Percentiles rank a stretch among this genome's conserved stretches.
These are phyloP conservation scores for Ceratothoa steindachneri DNA, from an alignment of 2,888 invertebrate species.

Conservation along the genomic window DNA sequence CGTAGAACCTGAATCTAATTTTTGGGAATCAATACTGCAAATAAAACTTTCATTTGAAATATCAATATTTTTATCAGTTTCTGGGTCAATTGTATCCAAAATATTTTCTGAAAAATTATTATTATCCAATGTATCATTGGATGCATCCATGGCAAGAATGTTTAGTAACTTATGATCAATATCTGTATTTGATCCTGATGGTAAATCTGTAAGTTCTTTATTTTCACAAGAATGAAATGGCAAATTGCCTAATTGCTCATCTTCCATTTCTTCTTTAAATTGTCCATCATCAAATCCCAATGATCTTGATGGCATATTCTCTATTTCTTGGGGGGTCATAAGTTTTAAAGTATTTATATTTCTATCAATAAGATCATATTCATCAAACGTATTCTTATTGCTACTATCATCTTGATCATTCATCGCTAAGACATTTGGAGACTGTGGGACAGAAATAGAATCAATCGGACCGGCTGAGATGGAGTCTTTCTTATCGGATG, in stretches of 20 bases:
- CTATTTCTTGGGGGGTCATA: slow-evolving; percentile 42
- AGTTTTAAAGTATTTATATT: slow-evolving; percentile 38
- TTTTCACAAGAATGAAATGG: slow-evolving; percentile 22
- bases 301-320: slow-evolving; percentile 37
- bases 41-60: not conserved
- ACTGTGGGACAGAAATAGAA: not conserved
- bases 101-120: slow-evolving; percentile 11
- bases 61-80: not conserved
- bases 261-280: slow-evolving; percentile 23
- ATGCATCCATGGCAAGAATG: slow-evolving; percentile 43
- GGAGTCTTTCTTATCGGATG: slow-evolving; percentile 31
- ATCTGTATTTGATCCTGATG: slow-evolving; percentile 35
- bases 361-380: slow-evolving; percentile 30
- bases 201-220: slow-evolving; percentile 26
- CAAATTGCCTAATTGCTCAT: slow-evolving; percentile 28
- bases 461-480: not conserved
- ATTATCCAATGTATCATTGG: slow-evolving; percentile 35
- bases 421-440: not conserved
- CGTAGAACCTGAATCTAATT: not conserved
- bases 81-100: slow-evolving; percentile 12
- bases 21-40: not conserved
- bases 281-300: slow-evolving; percentile 39
- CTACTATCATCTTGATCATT: slow-evolving; percentile 13
- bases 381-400: slow-evolving; percentile 24
- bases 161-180: slow-evolving; percentile 39